phyloP scores from a whole-genome alignment of 2,113 vertebrate genomes.

The Delphinus delphis region DNA sequence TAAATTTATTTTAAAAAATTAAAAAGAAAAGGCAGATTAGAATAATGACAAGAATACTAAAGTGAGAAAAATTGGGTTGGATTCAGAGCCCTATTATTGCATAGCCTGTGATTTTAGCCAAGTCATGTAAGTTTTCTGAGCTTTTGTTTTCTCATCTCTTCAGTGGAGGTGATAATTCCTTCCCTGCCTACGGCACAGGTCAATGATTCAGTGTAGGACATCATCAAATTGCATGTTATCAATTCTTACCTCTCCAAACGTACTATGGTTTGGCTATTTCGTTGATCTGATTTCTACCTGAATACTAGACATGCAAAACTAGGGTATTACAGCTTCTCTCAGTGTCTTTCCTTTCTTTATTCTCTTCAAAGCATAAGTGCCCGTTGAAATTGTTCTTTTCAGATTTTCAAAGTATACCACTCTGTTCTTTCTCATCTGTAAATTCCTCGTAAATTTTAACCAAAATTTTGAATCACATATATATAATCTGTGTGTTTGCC shows the following conservation, averaged over 20 bases:
- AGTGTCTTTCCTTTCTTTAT: neutral
- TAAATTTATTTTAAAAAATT: no score
- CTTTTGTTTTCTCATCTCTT: neutral
- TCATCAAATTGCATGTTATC: neutral
- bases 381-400: neutral
- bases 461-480: neutral
- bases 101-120: neutral
- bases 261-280: neutral
- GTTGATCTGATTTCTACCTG: neutral
- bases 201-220: neutral
- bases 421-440: neutral
- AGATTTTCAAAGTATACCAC: neutral
- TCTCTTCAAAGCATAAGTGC: neutral
- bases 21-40: neutral
- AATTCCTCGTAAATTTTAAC: neutral
- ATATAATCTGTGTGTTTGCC: neutral
- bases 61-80: neutral
- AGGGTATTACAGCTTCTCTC: neutral
- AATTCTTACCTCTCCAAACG: neutral
- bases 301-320: neutral
- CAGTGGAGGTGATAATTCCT: neutral
- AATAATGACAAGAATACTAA: neutral
- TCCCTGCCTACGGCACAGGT: neutral
- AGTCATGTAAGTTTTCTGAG: neutral
- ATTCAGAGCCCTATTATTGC: neutral